Base-by-base conservation (phyloP, 2,888 invertebrate genomes). In the Gandaritis pyraliata region DNA sequence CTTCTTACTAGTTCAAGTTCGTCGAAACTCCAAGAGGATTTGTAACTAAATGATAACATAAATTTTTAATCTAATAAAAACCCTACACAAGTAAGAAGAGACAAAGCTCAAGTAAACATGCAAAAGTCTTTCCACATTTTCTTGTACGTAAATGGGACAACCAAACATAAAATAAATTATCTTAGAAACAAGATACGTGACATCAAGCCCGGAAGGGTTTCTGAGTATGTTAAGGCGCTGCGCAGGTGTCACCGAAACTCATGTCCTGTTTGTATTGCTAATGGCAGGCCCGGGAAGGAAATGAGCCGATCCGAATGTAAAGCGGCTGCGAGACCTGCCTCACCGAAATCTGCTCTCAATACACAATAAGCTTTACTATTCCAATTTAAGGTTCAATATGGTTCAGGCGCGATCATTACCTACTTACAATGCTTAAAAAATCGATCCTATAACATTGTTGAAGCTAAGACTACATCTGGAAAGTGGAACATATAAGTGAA, bases 261-360 rank as follows among this genome's bases (percentile, higher is more conserved):
- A 71, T 76, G 80, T 78, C 76, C 73, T 86, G 87, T 88, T 87
- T 88, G 85, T 81, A 72, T 78, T 84, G 80, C 83, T 88, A 88
- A 88, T 88, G 87, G 88, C 77, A 68, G 74, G 64, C 73, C 69
- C 74, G 67, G 75, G 75, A 74, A 81, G 85, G 84, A 83, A 84
- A 84, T 83, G 80, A 84, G 63, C 58, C 75, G 74, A 75, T 75
- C 75, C 72, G 62, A 74, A 72, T 74, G 71, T 58, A 58, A 43
- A 64, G 12, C 10, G 38, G 45, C 8, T 33, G 11, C 7, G n/a
- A 38, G 48, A 49, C 13, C n/a, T 41, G 10, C n/a, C 10, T 23
- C 46, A 52, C 30, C 13, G 38, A 29, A 45, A 45, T 46, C 11
- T 18, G 16, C 38, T 39, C 30, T 15, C 45, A 49, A 54, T 50